Conservation (phyloP, 2,113 vertebrate species). For the Podarcis raffonei region DNA sequence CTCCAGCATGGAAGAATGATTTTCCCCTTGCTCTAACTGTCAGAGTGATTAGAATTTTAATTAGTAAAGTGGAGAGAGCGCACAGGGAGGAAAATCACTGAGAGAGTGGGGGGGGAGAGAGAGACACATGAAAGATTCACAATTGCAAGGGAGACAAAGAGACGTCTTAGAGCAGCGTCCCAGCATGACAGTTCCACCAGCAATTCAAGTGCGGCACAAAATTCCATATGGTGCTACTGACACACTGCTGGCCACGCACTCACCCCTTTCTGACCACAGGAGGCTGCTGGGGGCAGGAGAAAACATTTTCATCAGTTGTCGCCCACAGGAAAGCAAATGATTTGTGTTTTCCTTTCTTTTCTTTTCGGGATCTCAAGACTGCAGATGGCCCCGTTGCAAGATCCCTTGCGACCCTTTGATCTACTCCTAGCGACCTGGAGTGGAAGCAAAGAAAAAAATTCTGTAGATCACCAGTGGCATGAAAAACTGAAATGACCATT, state of each 20-base stretch:
- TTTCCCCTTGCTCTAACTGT: slow-evolving; percentile 65
- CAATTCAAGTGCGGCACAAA: slow-evolving; percentile 29
- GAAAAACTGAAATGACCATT: slow-evolving; percentile 29
- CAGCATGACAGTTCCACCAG: slow-evolving; percentile 50
- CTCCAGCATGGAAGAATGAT: slow-evolving; percentile 72
- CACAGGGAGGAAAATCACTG: slow-evolving; percentile 62
- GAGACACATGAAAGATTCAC: slow-evolving; percentile 71
- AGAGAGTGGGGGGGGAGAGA: slow-evolving; percentile 24
- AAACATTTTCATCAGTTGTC: slow-evolving; percentile 56
- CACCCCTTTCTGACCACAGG: slow-evolving; percentile 28
- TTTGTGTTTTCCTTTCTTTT: slow-evolving; percentile 12
- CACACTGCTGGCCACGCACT: slow-evolving; percentile 36
- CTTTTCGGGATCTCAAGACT: slow-evolving; percentile 34
- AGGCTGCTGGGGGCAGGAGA: slow-evolving; percentile 3
- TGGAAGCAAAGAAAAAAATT: slow-evolving; percentile 6
- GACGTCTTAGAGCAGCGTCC: slow-evolving; percentile 29
- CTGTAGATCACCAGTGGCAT: slow-evolving; percentile 24
- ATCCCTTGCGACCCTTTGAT: slow-evolving; percentile 45
- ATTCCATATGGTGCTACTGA: slow-evolving; percentile 37
- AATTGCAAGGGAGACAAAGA: slow-evolving; percentile 72
- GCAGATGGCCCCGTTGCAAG: slow-evolving; percentile 18
- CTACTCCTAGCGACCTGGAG: slow-evolving; percentile 34
- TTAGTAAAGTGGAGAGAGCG: slow-evolving; percentile 72
- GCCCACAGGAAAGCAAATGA: slow-evolving; percentile 42
- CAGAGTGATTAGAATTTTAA: slow-evolving; percentile 87